Evolutionary conservation across 2,888 invertebrate genomes (phyloP).

Genomic region (Meta bourneti): DNA sequence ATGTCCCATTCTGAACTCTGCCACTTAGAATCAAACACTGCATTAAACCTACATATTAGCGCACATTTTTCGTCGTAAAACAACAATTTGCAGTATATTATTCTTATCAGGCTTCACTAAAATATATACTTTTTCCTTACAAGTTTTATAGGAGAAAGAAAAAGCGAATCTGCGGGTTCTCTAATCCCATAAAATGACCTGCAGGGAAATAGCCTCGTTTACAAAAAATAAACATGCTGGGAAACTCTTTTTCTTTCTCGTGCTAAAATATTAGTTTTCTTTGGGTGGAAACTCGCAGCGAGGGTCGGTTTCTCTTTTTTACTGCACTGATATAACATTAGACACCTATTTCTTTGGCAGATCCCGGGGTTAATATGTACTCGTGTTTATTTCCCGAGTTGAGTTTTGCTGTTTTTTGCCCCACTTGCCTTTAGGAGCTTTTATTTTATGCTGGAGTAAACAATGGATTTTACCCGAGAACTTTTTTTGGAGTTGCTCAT

Average conservation of each 20-base stretch:
- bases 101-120: not conserved
- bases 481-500: not conserved
- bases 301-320: not conserved
- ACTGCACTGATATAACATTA: slow-evolving; percentile 2
- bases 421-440: not conserved
- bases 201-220: not conserved
- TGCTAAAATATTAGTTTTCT: slow-evolving; percentile 29
- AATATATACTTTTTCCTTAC: not conserved
- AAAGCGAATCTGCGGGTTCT: not conserved
- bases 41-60: not conserved
- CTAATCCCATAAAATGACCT: slow-evolving; percentile 23
- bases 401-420: not conserved
- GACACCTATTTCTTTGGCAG: not conserved
- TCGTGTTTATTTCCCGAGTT: not conserved
- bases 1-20: too few species aligned
- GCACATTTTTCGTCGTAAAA: not conserved
- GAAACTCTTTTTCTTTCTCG: not conserved
- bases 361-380: slow-evolving; percentile 20
- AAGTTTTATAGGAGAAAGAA: slow-evolving; percentile 9
- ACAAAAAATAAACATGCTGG: not conserved
- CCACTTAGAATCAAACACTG: too few species aligned
- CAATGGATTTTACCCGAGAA: not conserved
- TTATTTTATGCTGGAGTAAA: not conserved
- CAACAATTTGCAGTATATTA: slow-evolving; percentile 12
- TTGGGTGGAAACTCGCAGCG: not conserved